phyloP scores from a whole-genome alignment of 2,888 invertebrate genomes.

The Yponomeuta sedellus region DNA sequence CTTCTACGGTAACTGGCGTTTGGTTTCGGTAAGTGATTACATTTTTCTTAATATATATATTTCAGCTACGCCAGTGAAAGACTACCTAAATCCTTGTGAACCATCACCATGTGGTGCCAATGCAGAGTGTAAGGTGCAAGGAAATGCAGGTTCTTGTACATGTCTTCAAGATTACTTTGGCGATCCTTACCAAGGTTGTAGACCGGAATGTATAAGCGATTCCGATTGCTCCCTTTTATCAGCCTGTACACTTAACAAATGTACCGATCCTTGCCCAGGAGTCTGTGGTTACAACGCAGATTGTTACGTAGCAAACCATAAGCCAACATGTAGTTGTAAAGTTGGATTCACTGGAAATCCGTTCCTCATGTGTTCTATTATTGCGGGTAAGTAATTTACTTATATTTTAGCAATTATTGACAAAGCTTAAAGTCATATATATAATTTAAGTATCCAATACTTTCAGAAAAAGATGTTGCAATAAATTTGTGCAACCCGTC shows the following conservation, averaged over 20 bases:
- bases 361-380: slow-evolving; percentile 65
- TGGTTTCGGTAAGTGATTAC: slow-evolving; percentile 57
- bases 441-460: background rate
- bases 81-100: slow-evolving; percentile 76
- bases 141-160: slow-evolving; percentile 83
- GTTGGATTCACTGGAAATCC: slow-evolving; percentile 81
- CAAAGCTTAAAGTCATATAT: background rate
- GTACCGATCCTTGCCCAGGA: slow-evolving; percentile 81
- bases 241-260: slow-evolving; percentile 81
- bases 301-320: slow-evolving; percentile 80
- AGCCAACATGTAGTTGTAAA: slow-evolving; percentile 79
- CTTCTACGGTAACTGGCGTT: slow-evolving; percentile 63
- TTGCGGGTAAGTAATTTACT: slow-evolving; percentile 45
- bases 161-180: slow-evolving; percentile 84
- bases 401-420: background rate
- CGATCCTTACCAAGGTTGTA: slow-evolving; percentile 85
- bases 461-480: slow-evolving; percentile 51
- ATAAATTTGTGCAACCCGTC: slow-evolving; percentile 83
- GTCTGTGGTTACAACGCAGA: slow-evolving; percentile 82
- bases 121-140: slow-evolving; percentile 84
- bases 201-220: slow-evolving; percentile 81
- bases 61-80: slow-evolving; percentile 65
- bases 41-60: slow-evolving; percentile 40
- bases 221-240: slow-evolving; percentile 79
- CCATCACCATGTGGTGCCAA: slow-evolving; percentile 82